Base-by-base conservation (phyloP, 2,797 vertebrate genomes). In the Lateolabrax maculatus region DNA sequence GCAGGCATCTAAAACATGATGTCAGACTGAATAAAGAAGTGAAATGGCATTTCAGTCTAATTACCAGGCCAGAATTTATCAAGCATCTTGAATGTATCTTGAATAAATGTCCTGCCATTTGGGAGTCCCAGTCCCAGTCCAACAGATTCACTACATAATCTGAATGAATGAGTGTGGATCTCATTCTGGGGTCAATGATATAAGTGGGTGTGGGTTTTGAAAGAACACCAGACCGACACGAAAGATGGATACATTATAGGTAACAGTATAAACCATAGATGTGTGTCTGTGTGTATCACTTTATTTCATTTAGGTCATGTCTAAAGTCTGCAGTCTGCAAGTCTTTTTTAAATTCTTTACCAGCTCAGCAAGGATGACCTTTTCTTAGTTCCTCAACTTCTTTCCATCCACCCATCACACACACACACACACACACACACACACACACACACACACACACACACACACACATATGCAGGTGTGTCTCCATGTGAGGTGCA, bases 261-360 rank as follows among this genome's bases (percentile, higher is more conserved):
- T 31, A 61, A 27, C 37, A 58, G 49, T 51, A 34, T 34, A 34
- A 4, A 34, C 31, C 6, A 34, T 34, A 34, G 6, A 6, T 34
- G 48, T 37, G 9, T 52, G 21, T 23, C 9, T 37, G 18, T 37
- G 36, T 13, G 15, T 27, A n/a, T n/a, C 18, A 27, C 27, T 53
- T 5, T 2, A 49, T 80, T 51, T 80, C 13, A 76, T 43, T 73
- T 60, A 46, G n/a, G 18, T 41, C 1, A 23, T 6, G 16, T 69
- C n/a, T n/a, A 39, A 76, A 19, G n/a, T 61, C 12, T n/a, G 31
- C 31, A 52, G 3, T 63, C 41, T 27, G 15, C 6, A 61, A 6
- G 1, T 15, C 3, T 51, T 46, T 61, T 37, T 51, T n/a, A 3
- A 43, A 55, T 16, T 73, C 7, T 44, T 18, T 27, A 29, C 63